Base-by-base conservation (phyloP, 2,113 vertebrate genomes). In the Amphilophus citrinellus region DNA sequence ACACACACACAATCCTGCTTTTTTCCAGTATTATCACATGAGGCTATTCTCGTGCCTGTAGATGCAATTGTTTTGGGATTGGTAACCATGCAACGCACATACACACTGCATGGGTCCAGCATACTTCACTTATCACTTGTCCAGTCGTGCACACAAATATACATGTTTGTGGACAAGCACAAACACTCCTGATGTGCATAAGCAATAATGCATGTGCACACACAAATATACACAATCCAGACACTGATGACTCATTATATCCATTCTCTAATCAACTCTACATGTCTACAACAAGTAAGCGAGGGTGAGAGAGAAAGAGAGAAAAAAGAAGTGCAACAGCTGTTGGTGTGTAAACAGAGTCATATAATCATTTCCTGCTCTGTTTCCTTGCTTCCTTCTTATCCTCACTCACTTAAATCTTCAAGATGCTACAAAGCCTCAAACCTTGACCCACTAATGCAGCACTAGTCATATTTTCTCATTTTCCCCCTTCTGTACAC, bases 271-370 rank as follows among this genome's bases (percentile, higher is more conserved):
- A 94, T 94, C 86, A 92, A 60, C 59, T 84, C 61, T 88, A 85
- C 86, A 91, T 83, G 86, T 88, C 88, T 84, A 60, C 50, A 73
- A 59, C 57, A 35, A 89, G 56, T 82, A 59, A 42, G 60, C 44
- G 82, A 84, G 80, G 22, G 60, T 59, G 75, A 81, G 82, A 77
- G 32, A 84, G 58, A 39, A 32, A 20, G 84, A 76, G 50, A 37
- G 73, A 81, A 73, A 79, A 66, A 83, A 80, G 87, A 93, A 71
- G 86, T 84, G 84, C 90, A 93, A 92, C 94, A 95, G 94, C 94
- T 95, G 94, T 92, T 88, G 61, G 87, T 83, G 87, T 90, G 92
- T 95, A 94, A 93, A 94, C 91, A 95, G 77, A 47, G 62, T 85
- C 84, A 83, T 60, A 89, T 85, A 89, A 86, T 87, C 76, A 76